These are phyloP conservation scores for Drosophila bifasciata DNA, from an alignment of 1,140 invertebrate genomes.

Conservation along the genomic window DNA sequence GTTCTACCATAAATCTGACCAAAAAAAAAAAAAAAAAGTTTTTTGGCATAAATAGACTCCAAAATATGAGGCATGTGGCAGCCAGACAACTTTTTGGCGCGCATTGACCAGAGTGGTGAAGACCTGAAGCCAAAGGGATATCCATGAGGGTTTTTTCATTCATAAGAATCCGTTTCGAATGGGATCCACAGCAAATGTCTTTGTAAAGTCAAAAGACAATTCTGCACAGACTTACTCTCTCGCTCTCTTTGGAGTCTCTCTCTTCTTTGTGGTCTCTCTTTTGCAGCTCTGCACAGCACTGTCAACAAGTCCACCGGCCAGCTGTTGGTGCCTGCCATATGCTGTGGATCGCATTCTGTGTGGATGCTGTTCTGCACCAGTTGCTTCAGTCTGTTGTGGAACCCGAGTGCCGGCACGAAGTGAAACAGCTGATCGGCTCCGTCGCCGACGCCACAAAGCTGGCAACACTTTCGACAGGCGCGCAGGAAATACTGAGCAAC, in stretches of 20 bases:
- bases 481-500: slow-evolving; percentile 52
- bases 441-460: slow-evolving; percentile 51
- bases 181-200: slow-evolving; percentile 41
- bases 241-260: slow-evolving; percentile 14
- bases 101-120: neutral
- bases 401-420: slow-evolving; percentile 14
- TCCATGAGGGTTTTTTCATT: slow-evolving; percentile 39
- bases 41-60: slow-evolving; percentile 26
- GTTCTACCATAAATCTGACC: slow-evolving; percentile 28
- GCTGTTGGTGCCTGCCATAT: slow-evolving; percentile 40
- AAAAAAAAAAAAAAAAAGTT: slow-evolving; percentile 34
- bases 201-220: slow-evolving; percentile 31
- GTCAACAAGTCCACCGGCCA: slow-evolving; percentile 63
- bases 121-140: slow-evolving; percentile 2
- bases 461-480: slow-evolving; percentile 73
- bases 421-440: slow-evolving; percentile 50
- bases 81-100: slow-evolving; percentile 21
- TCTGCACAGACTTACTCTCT: slow-evolving; percentile 26
- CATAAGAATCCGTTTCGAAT: slow-evolving; percentile 53
- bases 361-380: slow-evolving; percentile 64
- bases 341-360: slow-evolving; percentile 44
- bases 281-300: slow-evolving; percentile 15
- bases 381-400: slow-evolving; percentile 59
- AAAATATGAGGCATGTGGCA: slow-evolving; percentile 3
- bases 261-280: neutral